Evolutionary conservation across 1,140 invertebrate species (phyloP).

Genomic region (Calephelis virginiensis): DNA sequence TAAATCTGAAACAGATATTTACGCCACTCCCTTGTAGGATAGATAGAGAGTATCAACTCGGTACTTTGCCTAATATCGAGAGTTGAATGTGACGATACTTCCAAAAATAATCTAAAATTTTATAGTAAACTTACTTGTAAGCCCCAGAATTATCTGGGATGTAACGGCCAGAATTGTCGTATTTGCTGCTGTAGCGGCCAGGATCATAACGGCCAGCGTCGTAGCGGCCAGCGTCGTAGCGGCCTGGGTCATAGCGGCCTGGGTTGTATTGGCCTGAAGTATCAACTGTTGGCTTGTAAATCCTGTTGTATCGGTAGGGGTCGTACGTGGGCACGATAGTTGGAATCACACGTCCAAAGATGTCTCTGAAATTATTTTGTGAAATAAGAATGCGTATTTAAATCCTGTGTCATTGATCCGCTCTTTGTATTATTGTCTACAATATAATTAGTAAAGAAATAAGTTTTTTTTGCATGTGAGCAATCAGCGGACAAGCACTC

Average conservation of each 20-base stretch:
- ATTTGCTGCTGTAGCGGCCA: constrained; percentile 42
- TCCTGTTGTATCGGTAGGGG: constrained; percentile 20
- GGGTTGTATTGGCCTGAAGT: constrained; percentile 26
- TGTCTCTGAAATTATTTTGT: background rate
- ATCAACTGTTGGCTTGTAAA: constrained; percentile 5
- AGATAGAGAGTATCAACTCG: no score
- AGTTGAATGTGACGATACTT: background rate
- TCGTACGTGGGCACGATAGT: constrained; percentile 27
- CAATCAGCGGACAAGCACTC: no score
- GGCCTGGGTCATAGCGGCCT: constrained; percentile 29
- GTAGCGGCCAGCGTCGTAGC: constrained; percentile 41
- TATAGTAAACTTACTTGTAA: constrained; percentile 52
- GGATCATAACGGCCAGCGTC: constrained; percentile 48
- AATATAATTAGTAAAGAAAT: background rate
- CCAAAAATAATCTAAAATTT: no score
- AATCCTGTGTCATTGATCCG: no score
- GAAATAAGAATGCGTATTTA: background rate
- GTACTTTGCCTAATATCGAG: background rate
- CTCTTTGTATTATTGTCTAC: background rate
- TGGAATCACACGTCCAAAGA: background rate
- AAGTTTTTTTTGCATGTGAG: no score
- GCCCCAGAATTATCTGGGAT: constrained; percentile 53
- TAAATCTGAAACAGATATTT: no score
- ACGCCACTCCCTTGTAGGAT: no score
- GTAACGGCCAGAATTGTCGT: constrained; percentile 61